Percentiles rank a stretch among this genome's conserved stretches.
These are phyloP conservation scores for Hirundichthys speculiger DNA, from an alignment of 2,113 vertebrate genomes.

Conservation along the genomic window DNA sequence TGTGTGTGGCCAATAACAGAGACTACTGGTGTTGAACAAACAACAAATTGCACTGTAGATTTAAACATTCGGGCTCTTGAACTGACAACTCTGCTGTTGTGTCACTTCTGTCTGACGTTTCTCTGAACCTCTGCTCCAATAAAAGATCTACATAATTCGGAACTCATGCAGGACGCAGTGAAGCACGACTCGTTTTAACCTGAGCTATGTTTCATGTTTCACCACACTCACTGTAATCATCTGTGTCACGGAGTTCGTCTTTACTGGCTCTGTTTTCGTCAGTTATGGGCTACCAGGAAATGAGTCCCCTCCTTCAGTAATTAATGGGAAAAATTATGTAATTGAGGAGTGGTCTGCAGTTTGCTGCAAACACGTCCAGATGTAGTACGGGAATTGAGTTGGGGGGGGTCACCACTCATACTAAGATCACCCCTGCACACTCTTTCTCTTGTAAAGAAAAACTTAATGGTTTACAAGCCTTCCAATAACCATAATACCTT, in stretches of 20 bases:
- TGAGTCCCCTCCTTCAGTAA: conserved; percentile 63
- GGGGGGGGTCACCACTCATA: conserved; percentile 61
- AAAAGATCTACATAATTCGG: background rate
- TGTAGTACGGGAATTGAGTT: conserved; percentile 42
- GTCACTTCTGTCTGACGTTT: conserved; percentile 10
- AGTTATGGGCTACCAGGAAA: conserved; percentile 68
- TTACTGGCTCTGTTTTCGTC: conserved; percentile 55
- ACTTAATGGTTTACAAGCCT: conserved; percentile 80
- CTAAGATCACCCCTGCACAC: conserved; percentile 50
- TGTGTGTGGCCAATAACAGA: conserved; percentile 70
- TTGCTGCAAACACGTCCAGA: conserved; percentile 73
- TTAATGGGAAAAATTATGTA: conserved; percentile 80
- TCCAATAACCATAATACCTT: conserved; percentile 80
- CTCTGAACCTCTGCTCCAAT: background rate
- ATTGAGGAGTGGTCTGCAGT: conserved; percentile 72
- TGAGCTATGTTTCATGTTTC: conserved; percentile 47
- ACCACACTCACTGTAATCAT: conserved; percentile 57
- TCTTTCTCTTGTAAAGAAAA: conserved; percentile 79
- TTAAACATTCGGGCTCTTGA: conserved; percentile 12
- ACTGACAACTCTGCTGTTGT: conserved; percentile 41
- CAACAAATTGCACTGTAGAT: conserved; percentile 38
- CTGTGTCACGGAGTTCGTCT: conserved; percentile 40
- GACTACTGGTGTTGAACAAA: conserved; percentile 20
- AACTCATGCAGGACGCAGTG: background rate
- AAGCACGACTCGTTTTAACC: conserved; percentile 19